Evolutionary conservation across 2,888 invertebrate species (phyloP).

Genomic region (Autographa gamma): DNA sequence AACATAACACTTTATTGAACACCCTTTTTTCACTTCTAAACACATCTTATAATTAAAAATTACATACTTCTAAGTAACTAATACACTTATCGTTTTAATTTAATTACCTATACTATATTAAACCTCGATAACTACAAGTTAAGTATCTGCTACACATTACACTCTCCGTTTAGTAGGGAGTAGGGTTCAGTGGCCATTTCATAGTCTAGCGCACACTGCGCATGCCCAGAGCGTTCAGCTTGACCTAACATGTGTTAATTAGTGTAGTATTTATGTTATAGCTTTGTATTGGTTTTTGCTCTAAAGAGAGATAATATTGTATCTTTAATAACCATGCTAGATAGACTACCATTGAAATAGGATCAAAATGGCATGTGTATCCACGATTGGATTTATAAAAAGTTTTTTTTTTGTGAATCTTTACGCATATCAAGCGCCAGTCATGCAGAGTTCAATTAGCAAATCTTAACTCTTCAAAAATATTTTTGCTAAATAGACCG

Average conservation of each 20-base stretch:
- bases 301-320: not conserved
- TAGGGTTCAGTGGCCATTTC: conserved; percentile 26
- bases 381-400: no score
- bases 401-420: no score
- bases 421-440: no score
- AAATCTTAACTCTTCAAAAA: no score
- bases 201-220: conserved; percentile 29
- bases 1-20: no score
- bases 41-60: no score
- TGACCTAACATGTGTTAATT: conserved; percentile 33
- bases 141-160: not conserved
- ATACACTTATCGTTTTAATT: not conserved
- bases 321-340: no score
- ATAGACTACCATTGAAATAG: no score
- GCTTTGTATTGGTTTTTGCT: not conserved
- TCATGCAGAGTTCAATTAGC: no score
- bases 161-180: not conserved
- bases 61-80: not conserved
- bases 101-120: not conserved
- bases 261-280: conserved; percentile 12
- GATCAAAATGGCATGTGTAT: no score
- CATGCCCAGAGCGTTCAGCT: conserved; percentile 15
- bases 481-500: no score
- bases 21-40: no score
- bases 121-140: not conserved